phyloP scores from a whole-genome alignment of 1,140 invertebrate species.

The Nephila pilipes region DNA sequence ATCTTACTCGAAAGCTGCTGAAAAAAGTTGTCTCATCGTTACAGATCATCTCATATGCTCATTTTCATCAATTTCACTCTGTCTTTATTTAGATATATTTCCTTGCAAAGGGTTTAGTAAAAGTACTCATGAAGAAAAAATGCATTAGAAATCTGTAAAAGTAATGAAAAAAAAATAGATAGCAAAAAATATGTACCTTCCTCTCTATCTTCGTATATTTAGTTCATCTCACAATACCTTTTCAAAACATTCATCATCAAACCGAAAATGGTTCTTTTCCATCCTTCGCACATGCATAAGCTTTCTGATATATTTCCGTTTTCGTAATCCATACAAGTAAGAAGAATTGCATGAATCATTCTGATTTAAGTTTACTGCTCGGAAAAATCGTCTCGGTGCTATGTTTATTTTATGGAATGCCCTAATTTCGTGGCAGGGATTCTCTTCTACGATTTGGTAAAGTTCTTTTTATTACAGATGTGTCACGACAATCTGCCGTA shows the following conservation, averaged over 20 bases:
- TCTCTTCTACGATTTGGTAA: slow-evolving; percentile 15
- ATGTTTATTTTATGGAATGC: slow-evolving; percentile 59
- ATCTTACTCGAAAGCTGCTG: neutral
- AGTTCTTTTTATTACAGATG: slow-evolving; percentile 36
- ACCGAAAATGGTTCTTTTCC: slow-evolving; percentile 34
- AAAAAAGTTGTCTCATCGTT: neutral
- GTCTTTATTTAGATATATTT: neutral
- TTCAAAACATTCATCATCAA: slow-evolving; percentile 46
- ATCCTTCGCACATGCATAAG: slow-evolving; percentile 1
- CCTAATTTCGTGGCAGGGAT: slow-evolving; percentile 46
- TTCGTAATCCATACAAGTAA: neutral
- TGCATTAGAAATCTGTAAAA: neutral
- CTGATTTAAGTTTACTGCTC: slow-evolving; percentile 58
- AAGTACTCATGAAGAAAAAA: neutral
- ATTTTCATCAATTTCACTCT: neutral
- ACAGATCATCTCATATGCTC: neutral
- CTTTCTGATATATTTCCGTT: neutral
- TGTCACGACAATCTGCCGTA: slow-evolving; percentile 46
- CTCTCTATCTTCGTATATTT: neutral
- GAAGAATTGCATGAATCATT: slow-evolving; percentile 13
- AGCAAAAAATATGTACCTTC: neutral
- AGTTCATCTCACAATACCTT: slow-evolving; percentile 15
- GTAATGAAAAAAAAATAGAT: neutral
- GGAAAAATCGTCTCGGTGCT: slow-evolving; percentile 18
- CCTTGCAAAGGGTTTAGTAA: neutral